Base-by-base conservation (phyloP, 2,113 vertebrate species). In the Scomber japonicus region DNA sequence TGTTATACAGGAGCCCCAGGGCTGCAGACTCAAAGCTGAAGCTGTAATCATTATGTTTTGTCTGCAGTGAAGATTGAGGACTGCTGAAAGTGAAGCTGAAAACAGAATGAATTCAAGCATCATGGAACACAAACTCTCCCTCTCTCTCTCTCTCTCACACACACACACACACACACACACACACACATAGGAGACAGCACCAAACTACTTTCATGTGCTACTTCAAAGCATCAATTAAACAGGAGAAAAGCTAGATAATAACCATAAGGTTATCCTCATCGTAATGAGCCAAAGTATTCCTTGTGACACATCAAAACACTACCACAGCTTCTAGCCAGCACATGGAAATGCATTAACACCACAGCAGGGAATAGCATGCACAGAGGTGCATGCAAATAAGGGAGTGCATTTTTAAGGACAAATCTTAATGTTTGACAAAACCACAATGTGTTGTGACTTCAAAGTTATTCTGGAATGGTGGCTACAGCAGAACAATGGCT, bases 191-290 rank as follows among this genome's bases (percentile, higher is more conserved):
- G 48, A 31, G 45, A 76, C 63, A 69, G 53, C 68, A 62, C 30
- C 57, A 5, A 65, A 70, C 16, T 71, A 69, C 90, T 92, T 93
- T 90, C 88, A 92, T 89, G 87, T 91, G 66, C 76, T 84, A 88
- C 92, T 90, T 94, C 93, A 94, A 92, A 93, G 85, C 86, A 78
- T 91, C 75, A 91, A 93, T 91, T 92, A 89, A 91, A 88, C 70
- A 89, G 77, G 40, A 89, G 86, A 91, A 86, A 86, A 63, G 76
- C 71, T 61, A 71, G 86, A 85, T 91, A 84, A 90, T 89, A 90
- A 88, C 79, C 88, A 79, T 87, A 80, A 87, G 88, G 89, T 91
- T 88, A 91, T 88, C 80, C 74, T 67, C 75, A 75, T 85, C 81
- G 21, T 82, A 84, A 89, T 89, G 75, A 85, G 84, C 83, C 80